A percentile compares a stretch with the other conserved stretches of the same genome.
Evolutionary conservation across 1,140 invertebrate genomes (phyloP).

Genomic region (Fragariocoptes setiger): DNA sequence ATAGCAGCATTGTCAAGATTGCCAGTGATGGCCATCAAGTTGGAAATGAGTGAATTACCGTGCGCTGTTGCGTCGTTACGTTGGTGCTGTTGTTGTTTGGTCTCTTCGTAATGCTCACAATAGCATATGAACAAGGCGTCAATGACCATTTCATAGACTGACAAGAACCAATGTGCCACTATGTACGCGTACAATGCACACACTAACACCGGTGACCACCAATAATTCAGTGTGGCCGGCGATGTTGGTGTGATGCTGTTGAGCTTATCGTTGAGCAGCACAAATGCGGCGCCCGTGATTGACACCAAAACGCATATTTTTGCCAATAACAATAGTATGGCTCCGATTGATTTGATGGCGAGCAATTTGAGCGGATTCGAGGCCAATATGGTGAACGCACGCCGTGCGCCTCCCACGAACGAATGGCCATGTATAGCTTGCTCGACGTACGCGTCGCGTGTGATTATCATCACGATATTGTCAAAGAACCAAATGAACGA

Average conservation of each 20-base stretch:
- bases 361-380: slow-evolving; percentile 54
- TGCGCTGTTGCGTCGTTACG: too few species aligned
- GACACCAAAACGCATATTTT: slow-evolving; percentile 51
- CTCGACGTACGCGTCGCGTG: slow-evolving; percentile 43
- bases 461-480: slow-evolving; percentile 33
- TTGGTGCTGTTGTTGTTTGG: slow-evolving; percentile 20
- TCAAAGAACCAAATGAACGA: slow-evolving; percentile 30
- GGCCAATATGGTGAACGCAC: slow-evolving; percentile 44
- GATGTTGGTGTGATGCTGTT: too few species aligned
- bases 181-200: slow-evolving; percentile 67
- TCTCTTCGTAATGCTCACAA: slow-evolving; percentile 45
- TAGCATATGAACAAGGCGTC: slow-evolving; percentile 79
- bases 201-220: slow-evolving; percentile 46
- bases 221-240: slow-evolving; percentile 26
- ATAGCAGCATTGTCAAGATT: too few species aligned
- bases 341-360: slow-evolving; percentile 67
- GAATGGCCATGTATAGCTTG: slow-evolving; percentile 37
- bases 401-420: slow-evolving; percentile 29
- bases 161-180: slow-evolving; percentile 64
- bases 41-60: too few species aligned
- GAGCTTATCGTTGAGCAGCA: slow-evolving; percentile 28
- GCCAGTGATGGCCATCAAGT: too few species aligned
- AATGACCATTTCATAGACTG: slow-evolving; percentile 79
- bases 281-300: slow-evolving; percentile 22
- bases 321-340: slow-evolving; percentile 68